phyloP scores from a whole-genome alignment of 2,113 vertebrate genomes.

The Menura novaehollandiae region DNA sequence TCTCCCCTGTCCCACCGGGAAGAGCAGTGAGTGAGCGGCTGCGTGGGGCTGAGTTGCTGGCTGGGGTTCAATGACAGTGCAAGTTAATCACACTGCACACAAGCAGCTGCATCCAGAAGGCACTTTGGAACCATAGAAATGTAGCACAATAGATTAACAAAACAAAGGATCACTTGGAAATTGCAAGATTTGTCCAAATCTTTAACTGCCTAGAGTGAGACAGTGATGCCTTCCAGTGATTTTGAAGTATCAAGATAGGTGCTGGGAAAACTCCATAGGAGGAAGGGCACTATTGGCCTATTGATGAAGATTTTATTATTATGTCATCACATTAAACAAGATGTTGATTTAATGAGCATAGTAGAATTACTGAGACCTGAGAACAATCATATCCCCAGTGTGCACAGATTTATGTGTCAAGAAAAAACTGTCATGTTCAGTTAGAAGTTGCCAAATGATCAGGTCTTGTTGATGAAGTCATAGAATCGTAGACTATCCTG shows the following conservation, averaged over 20 bases:
- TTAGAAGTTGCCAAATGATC: neutral
- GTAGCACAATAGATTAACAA: neutral
- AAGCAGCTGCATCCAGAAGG: neutral
- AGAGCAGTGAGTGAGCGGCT: neutral
- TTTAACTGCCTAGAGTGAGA: neutral
- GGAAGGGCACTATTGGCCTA: neutral
- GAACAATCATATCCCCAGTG: neutral
- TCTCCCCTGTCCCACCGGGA: neutral
- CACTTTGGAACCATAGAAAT: neutral
- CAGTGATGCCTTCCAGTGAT: neutral
- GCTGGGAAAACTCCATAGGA: neutral
- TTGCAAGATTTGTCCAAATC: neutral
- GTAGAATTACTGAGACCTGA: neutral
- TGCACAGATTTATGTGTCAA: neutral
- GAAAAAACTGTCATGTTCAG: neutral
- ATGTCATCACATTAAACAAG: neutral
- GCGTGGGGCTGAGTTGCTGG: neutral
- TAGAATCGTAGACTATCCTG: neutral
- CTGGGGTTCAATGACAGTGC: neutral
- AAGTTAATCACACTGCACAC: neutral
- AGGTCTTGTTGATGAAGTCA: neutral
- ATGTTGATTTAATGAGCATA: neutral
- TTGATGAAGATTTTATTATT: neutral
- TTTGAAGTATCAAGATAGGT: neutral
- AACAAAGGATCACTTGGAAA: neutral